Evolutionary conservation across 2,113 vertebrate species (phyloP), one percentile per base, ranked within the genome.

Genomic region (Nothobranchius furzeri): DNA sequence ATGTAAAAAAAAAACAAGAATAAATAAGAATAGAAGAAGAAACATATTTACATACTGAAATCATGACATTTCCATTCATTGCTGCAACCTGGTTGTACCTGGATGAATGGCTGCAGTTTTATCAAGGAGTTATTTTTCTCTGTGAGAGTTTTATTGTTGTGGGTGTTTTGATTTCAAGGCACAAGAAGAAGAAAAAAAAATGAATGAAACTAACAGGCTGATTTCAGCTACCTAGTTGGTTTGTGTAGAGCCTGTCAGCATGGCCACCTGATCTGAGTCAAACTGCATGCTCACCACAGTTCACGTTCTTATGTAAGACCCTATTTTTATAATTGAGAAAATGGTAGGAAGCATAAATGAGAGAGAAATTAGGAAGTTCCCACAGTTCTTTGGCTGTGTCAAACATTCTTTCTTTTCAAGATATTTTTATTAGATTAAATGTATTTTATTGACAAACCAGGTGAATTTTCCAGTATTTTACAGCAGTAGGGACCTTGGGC

Each of bases 31-130:
- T 10, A 6, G 40, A 76, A 4, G 60, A 71, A 51, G 56, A 73
- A 57, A 52, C 51, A 60, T 89, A 88, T 87, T 82, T 87, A 91
- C 84, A 89, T 30, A 70, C 42, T 37, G 7, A 56, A 75, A 52
- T 73, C 48, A 54, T 72, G 53, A 83, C 66, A 72, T 43, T 42
- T 30, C 17, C 30, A 49, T 60, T 49, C 48, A 47, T 69, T n/a
- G n/a, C 20, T 57, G 52, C 10, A 72, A 30, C 48, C 68, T 59
- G 61, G 55, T 64, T 78, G 12, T 50, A 73, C 9, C 50, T 60
- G 59, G 37, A 69, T 36, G 36, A 59, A 56, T 45, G 53, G 43
- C 55, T 52, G 37, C 68, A 17, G 20, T 40, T 30, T 8, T 25
- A 67, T n/a, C 30, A 11, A 7, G 15, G 25, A 45, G 1, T n/a